Base-by-base conservation (phyloP, 2,888 invertebrate species). In the Aphelenchoides bicaudatus region DNA sequence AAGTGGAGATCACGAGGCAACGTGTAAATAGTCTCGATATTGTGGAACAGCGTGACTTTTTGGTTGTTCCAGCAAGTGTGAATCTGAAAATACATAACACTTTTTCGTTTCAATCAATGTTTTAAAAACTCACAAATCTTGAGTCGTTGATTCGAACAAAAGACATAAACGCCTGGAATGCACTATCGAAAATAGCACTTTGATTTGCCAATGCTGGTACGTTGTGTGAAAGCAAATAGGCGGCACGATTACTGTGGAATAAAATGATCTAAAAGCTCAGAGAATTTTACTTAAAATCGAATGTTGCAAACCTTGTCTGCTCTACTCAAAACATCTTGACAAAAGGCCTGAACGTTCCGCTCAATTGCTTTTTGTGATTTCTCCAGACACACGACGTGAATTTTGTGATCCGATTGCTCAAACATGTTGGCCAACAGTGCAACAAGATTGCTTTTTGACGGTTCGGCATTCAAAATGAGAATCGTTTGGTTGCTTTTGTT, bases 231-330 rank as follows among this genome's bases (percentile, higher is more conserved):
- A 51, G 38, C 8, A 51, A 28, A n/a, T 19, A 21, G 37, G 52
- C 31, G 21, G 37, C 37, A 6, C 52, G 31, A 30, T 51, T 38
- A 29, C 52, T 51, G 52, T 51, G 52, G 21, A 51, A 51, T 16
- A 51, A 51, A 13, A 51, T 28, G 28, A 51, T 51, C 52, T 51
- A 39, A 13, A 51, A 51, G 38, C 38, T 38, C 1, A 2, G 25
- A 3, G 10, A 38, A 38, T 27, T 23, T 2, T 2, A n/a, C 13
- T 8, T 16, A 16, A 21, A 37, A 19, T 34, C 10, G 19, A 21
- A 13, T 13, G 34, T 13, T 43, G 13, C 16, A 19, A 2, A 51
- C 52, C 52, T 51, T 51, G 28, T 51, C 52, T 8, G 52, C 34
- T 10, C 13, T 10, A 10, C 21, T 37, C 6, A 51, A 16, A 13